Conservation (phyloP, 2,797 vertebrate species). For the Psittacula echo region DNA sequence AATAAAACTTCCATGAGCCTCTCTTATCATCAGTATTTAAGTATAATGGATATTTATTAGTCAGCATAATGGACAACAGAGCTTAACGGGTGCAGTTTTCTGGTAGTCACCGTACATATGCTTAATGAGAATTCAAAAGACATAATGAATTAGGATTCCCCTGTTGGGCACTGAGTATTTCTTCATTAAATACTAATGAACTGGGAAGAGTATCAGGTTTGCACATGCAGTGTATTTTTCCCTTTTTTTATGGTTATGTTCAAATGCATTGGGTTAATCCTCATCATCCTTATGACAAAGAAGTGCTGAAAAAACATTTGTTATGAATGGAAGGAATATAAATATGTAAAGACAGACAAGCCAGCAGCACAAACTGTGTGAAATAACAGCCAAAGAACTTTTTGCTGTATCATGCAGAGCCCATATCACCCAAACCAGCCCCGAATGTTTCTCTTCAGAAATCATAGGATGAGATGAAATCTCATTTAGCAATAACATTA, state of each 20-base stretch:
- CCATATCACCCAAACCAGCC: background rate
- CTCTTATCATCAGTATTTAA: background rate
- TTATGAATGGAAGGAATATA: background rate
- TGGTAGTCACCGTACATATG: background rate
- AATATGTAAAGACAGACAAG: background rate
- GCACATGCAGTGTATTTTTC: background rate
- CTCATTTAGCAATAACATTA: background rate
- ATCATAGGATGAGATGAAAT: background rate
- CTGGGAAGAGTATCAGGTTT: slow-evolving; percentile 42
- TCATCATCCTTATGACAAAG: slow-evolving; percentile 20
- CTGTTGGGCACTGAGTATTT: slow-evolving; percentile 55
- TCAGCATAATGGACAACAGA: slow-evolving; percentile 16
- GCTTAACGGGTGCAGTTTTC: slow-evolving; percentile 18
- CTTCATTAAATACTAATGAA: slow-evolving; percentile 70
- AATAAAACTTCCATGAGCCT: slow-evolving; percentile 8
- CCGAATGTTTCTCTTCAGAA: background rate
- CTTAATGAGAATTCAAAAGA: slow-evolving; percentile 66
- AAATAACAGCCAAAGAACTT: background rate
- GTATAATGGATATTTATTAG: slow-evolving; percentile 22
- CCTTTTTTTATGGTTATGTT: slow-evolving; percentile 2
- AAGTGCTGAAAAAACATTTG: background rate
- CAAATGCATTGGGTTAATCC: slow-evolving; percentile 23
- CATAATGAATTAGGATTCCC: slow-evolving; percentile 65
- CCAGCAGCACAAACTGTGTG: background rate
- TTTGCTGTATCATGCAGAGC: background rate